These are phyloP conservation scores for Megaleporinus macrocephalus DNA, from an alignment of 2,113 vertebrate genomes.

Conservation along the genomic window DNA sequence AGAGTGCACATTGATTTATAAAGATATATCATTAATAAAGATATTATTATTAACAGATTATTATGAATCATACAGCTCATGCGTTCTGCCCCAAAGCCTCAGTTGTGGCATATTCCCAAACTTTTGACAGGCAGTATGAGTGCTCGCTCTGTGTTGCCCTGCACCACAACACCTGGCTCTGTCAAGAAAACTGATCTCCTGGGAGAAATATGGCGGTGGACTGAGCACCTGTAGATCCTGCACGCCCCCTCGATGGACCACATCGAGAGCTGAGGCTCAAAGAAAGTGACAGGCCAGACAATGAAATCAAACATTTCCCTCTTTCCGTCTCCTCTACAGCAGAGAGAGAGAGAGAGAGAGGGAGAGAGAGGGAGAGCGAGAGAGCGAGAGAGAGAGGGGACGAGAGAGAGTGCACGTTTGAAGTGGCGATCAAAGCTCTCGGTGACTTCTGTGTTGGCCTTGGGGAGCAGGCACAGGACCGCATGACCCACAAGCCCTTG, in stretches of 20 bases:
- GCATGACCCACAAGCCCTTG: conserved; percentile 19
- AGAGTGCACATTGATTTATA: no score
- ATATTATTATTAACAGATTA: no score
- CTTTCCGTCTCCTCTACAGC: conserved; percentile 32
- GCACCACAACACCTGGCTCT: background rate
- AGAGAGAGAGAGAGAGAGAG: no score
- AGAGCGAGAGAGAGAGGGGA: conserved; percentile 15
- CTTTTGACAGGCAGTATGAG: background rate
- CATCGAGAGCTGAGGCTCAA: background rate
- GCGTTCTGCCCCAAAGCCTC: background rate
- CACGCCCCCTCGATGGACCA: background rate
- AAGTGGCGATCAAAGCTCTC: conserved; percentile 53
- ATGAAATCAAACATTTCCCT: background rate
- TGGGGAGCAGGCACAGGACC: conserved; percentile 12
- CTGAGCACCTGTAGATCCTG: background rate
- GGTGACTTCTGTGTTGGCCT: conserved; percentile 48
- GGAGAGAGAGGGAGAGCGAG: conserved; percentile 30
- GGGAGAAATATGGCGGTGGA: background rate
- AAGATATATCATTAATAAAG: no score
- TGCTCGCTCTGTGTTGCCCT: background rate
- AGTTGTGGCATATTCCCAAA: background rate
- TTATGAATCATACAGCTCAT: no score
- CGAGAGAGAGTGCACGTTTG: conserved; percentile 24
- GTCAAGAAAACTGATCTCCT: background rate
- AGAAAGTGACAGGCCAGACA: conserved; percentile 5